phyloP scores from a whole-genome alignment of 2,888 invertebrate species.

The Eremobia ochroleuca region DNA sequence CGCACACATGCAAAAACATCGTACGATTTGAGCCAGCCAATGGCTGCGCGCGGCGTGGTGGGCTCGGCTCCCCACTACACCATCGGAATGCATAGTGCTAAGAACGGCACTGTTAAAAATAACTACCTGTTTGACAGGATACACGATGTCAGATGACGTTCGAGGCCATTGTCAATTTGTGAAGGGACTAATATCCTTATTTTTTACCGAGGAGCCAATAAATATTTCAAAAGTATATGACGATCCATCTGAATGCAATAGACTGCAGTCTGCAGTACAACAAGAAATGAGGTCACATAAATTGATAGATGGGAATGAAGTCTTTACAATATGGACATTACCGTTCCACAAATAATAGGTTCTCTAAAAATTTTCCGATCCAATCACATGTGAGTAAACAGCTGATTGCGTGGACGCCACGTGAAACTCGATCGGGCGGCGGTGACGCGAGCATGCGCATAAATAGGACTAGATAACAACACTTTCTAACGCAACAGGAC shows the following conservation, averaged over 20 bases:
- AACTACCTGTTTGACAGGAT: constrained; percentile 87
- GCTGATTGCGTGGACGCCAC: constrained; percentile 80
- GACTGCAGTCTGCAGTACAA: not conserved
- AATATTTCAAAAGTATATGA: not conserved
- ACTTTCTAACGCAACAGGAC: constrained; percentile 53
- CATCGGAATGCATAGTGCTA: constrained; percentile 86
- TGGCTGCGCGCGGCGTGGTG: constrained; percentile 81
- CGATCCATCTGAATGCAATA: not conserved
- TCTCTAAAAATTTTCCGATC: constrained; percentile 70
- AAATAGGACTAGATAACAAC: constrained; percentile 60
- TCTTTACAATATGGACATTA: constrained; percentile 23
- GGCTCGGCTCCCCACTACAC: constrained; percentile 89
- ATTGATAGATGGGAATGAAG: not conserved
- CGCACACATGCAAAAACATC: constrained; percentile 85
- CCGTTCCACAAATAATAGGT: constrained; percentile 14
- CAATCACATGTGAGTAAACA: constrained; percentile 77
- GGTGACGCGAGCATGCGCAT: constrained; percentile 70
- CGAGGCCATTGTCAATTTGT: constrained; percentile 83
- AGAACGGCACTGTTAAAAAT: constrained; percentile 89
- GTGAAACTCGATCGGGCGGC: constrained; percentile 77
- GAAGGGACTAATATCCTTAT: constrained; percentile 60
- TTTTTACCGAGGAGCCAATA: constrained; percentile 13
- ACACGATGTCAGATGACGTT: constrained; percentile 78
- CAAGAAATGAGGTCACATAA: not conserved
- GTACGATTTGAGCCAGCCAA: constrained; percentile 88